Percentiles rank a stretch among this genome's conserved stretches.
phyloP scores from a whole-genome alignment of 2,113 vertebrate genomes.

The Bubo blakistoni region DNA sequence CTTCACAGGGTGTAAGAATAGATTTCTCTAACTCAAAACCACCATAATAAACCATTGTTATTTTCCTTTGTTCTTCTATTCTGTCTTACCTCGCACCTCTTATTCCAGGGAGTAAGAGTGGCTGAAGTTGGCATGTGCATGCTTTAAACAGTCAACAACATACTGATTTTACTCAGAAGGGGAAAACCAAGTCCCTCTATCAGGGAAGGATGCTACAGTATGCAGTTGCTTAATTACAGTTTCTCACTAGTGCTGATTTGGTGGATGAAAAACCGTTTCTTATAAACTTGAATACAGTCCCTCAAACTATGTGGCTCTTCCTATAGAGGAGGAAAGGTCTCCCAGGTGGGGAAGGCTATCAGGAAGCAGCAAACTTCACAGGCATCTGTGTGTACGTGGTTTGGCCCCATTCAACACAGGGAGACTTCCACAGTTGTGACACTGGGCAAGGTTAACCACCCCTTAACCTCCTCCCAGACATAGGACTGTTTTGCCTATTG shows the following conservation, averaged over 20 bases:
- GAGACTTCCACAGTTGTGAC: neutral
- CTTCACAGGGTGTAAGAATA: neutral
- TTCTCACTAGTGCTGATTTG: neutral
- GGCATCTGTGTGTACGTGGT: fast-evolving
- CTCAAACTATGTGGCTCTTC: neutral
- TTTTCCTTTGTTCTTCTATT: neutral
- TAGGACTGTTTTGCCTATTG: neutral
- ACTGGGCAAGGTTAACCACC: neutral
- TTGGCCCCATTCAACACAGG: neutral
- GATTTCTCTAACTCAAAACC: neutral
- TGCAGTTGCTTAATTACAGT: neutral
- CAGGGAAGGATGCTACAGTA: neutral
- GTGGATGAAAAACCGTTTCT: neutral
- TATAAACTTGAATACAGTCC: neutral
- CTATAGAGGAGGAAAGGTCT: neutral
- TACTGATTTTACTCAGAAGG: neutral
- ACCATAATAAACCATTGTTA: neutral
- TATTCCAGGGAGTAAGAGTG: neutral
- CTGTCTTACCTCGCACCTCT: neutral
- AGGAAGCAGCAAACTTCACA: neutral
- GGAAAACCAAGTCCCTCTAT: neutral
- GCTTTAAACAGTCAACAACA: neutral
- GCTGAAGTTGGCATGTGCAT: neutral
- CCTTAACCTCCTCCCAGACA: neutral
- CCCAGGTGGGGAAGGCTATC: neutral